These are phyloP conservation scores for Telenomus remus DNA, from an alignment of 1,140 invertebrate species.

Conservation along the genomic window DNA sequence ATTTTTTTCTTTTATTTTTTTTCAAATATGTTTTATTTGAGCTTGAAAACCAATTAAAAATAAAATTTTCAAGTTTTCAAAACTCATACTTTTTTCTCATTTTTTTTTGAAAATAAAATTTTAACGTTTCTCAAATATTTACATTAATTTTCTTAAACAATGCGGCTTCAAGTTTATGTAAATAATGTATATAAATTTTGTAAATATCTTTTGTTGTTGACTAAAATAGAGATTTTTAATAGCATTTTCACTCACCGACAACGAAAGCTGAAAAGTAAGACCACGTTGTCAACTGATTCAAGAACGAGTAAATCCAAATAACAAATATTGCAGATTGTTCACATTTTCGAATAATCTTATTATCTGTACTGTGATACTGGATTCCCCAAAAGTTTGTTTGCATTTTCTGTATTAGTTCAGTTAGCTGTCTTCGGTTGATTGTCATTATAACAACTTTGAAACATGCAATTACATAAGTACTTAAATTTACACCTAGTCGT, in stretches of 20 bases:
- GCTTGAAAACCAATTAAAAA: no score
- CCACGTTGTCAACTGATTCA: slow-evolving; percentile 14
- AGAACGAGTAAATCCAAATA: slow-evolving; percentile 7
- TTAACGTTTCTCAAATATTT: no score
- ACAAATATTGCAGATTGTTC: slow-evolving; percentile 10
- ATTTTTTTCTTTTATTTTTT: no score
- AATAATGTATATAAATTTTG: no score
- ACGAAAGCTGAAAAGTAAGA: slow-evolving; percentile 10
- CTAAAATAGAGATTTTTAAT: no score
- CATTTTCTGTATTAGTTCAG: slow-evolving; percentile 5
- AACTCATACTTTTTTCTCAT: no score
- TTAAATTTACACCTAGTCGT: slow-evolving; percentile 25
- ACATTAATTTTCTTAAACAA: no score
- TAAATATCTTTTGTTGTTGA: no score
- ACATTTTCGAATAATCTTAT: slow-evolving; percentile 7
- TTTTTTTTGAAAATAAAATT: no score
- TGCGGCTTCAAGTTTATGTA: no score
- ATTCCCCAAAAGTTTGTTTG: slow-evolving; percentile 2
- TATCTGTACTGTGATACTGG: slow-evolving; percentile 6
- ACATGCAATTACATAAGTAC: slow-evolving; percentile 11
- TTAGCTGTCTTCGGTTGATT: slow-evolving; percentile 15
- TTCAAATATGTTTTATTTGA: no score
- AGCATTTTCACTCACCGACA: slow-evolving; percentile 12
- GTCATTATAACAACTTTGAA: slow-evolving; percentile 16
- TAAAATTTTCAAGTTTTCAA: no score